These are phyloP conservation scores for zebrafish (Danio rerio) DNA, from an alignment of 2,113 vertebrate genomes.

Conservation along the genomic window GRCz12tu NC_133181.1:11797501-11798000, in stretches of 20 bases:
- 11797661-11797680: too few species aligned
- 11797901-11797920: conserved; percentile 32
- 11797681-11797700: too few species aligned
- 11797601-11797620: too few species aligned
- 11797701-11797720: too few species aligned
- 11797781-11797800: too few species aligned
- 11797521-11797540: conserved; percentile 26
- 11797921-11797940: conserved; percentile 7
- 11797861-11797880: background rate
- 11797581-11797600: background rate
- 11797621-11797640: too few species aligned
- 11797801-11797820: too few species aligned
- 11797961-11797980: conserved; percentile 8
- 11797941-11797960: background rate
- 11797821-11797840: background rate
- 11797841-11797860: background rate
- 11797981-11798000: conserved; percentile 22
- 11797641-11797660: too few species aligned
- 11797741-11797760: too few species aligned
- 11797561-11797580: conserved; percentile 34
- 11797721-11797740: background rate
- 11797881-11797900: background rate
- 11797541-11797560: background rate
- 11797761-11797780: too few species aligned
- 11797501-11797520: background rate